A percentile compares a stretch with the other conserved stretches of the same genome.
phyloP scores from a whole-genome alignment of 2,113 vertebrate species.

The Indri indri region DNA sequence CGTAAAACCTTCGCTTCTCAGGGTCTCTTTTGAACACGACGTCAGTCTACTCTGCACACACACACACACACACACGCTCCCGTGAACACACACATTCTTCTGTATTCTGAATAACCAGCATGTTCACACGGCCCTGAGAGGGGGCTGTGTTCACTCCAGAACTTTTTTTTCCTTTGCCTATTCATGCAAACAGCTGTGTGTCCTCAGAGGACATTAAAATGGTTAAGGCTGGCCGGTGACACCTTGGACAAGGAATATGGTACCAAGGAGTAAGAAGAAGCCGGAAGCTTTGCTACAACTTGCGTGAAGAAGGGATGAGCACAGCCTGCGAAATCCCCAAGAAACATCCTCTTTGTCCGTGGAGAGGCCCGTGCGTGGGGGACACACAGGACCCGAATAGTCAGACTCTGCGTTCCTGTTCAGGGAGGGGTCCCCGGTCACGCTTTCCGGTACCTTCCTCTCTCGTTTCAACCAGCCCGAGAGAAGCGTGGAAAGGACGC shows the following conservation, averaged over 20 bases:
- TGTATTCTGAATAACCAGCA: neutral
- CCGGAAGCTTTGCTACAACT: neutral
- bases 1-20: too few relatives aligned
- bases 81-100: neutral
- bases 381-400: slow-evolving; percentile 61
- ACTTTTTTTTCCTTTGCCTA: neutral
- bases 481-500: slow-evolving; percentile 73
- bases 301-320: slow-evolving; percentile 60
- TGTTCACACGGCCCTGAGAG: neutral
- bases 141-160: neutral
- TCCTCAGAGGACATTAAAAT: neutral
- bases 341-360: slow-evolving; percentile 80
- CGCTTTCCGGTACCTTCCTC: slow-evolving; percentile 72
- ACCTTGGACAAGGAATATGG: neutral
- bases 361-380: slow-evolving; percentile 65
- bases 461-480: slow-evolving; percentile 72
- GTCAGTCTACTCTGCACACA: neutral
- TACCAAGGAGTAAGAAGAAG: neutral
- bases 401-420: slow-evolving; percentile 56
- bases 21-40: too few relatives aligned
- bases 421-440: slow-evolving; percentile 56
- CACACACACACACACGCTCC: neutral
- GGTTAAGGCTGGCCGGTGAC: neutral
- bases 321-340: slow-evolving; percentile 65
- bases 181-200: neutral